These are phyloP conservation scores for Agrotis ipsilon DNA, from an alignment of 2,888 invertebrate genomes.

Conservation along the genomic window DNA sequence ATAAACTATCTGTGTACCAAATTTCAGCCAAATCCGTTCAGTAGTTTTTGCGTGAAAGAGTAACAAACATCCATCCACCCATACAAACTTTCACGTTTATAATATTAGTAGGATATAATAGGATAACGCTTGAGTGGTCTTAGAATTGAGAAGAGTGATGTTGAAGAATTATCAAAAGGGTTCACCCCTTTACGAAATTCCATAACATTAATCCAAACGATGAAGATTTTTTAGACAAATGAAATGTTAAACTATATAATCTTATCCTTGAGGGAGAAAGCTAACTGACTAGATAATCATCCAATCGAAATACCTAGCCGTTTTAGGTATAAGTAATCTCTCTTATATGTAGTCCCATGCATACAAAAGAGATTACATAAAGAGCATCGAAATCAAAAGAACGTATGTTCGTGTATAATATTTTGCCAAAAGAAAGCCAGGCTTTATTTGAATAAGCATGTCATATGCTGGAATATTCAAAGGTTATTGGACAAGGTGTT, in stretches of 20 bases:
- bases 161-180: not conserved
- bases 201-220: not conserved
- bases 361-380: not conserved
- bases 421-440: conserved; percentile 14
- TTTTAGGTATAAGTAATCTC: no score
- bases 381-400: not conserved
- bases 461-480: conserved; percentile 69
- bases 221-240: not conserved
- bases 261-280: not conserved
- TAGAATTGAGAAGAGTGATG: not conserved
- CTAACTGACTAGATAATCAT: not conserved
- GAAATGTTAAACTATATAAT: not conserved
- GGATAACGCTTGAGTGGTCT: not conserved
- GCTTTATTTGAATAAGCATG: conserved; percentile 41
- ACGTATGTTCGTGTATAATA: not conserved
- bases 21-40: no score
- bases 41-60: no score
- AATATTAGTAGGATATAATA: no score
- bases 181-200: no score
- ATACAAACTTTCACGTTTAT: no score
- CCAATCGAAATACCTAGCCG: not conserved
- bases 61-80: no score
- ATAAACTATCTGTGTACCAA: no score
- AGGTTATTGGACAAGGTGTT: conserved; percentile 79
- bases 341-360: no score